Evolutionary conservation across 2,797 vertebrate genomes (phyloP), one percentile per base, ranked within the genome.

Genomic region (Gephyroberyx darwinii): DNA sequence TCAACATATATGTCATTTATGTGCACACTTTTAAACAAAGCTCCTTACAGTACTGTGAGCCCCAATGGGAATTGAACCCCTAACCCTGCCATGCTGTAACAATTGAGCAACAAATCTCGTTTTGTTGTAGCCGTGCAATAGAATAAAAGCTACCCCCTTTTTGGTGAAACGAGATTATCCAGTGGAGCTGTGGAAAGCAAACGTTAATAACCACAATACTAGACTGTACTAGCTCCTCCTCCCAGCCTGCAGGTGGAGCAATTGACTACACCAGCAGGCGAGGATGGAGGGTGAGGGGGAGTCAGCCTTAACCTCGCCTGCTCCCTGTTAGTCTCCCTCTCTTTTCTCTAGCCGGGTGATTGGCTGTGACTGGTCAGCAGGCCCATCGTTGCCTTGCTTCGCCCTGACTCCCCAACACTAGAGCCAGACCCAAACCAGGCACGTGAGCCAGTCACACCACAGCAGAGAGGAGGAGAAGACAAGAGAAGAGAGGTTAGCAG

Each of bases 221-320:
- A 30, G 64, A 26, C 26, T 26, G 26, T 26, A 81, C 51, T 5
- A 61, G 59, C 39, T 69, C 47, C 66, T 53, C 20, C 53, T 54
- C 30, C 33, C 31, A 17, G 20, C 48, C 58, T 63, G 54, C 71
- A 69, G 53, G 61, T 58, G 75, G 59, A 1, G 48, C 58, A n/a
- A 70, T 64, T 17, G 35, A 66, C 53, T 33, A 33, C 13, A 65
- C 26, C 16, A 39, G 59, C 56, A 64, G 35, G 33, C 12, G 33
- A 35, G 31, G 66, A 20, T 39, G 1, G 45, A 22, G 20, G n/a
- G 35, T 53, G 47, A 33, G 51, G 22, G 54, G 20, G 54, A 45
- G 61, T 59, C 80, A 69, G 70, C 79, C 89, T 77, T 58, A 79
- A 84, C 62, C 86, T 90, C 80, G 85, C 83, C 77, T 84, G 78